Evolutionary conservation across 2,888 invertebrate genomes (phyloP).

Genomic region (Elaeidobius kamerunicus): DNA sequence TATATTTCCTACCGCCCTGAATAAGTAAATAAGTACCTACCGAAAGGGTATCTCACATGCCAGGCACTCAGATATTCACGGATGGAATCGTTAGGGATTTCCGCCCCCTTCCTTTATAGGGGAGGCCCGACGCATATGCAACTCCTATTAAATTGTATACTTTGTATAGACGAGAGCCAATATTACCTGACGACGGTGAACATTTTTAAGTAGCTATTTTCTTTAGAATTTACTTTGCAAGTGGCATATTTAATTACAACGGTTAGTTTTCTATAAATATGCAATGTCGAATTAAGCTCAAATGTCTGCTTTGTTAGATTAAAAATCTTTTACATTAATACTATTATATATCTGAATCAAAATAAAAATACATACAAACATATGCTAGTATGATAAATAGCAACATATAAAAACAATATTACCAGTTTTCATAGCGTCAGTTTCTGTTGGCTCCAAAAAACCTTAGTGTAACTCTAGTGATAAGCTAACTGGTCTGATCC

Average conservation of each 20-base stretch:
- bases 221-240: too few species aligned
- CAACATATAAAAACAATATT: too few species aligned
- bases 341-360: too few species aligned
- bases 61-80: constrained; percentile 20
- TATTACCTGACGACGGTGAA: constrained; percentile 1
- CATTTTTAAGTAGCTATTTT: too few species aligned
- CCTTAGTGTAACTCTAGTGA: constrained; percentile 9
- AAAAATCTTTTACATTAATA: too few species aligned
- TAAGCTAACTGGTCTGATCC: constrained; percentile 31
- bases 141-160: constrained; percentile 23
- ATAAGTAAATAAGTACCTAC: constrained; percentile 16
- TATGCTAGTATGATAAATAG: too few species aligned
- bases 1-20: neutral
- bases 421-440: neutral
- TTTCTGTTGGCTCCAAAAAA: constrained; percentile 2
- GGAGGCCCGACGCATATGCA: constrained; percentile 13
- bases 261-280: too few species aligned
- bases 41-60: constrained; percentile 11
- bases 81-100: constrained; percentile 13
- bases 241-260: too few species aligned
- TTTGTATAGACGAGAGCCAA: constrained; percentile 18
- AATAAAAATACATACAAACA: too few species aligned
- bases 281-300: too few species aligned
- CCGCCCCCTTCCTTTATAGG: constrained; percentile 5
- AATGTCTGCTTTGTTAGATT: too few species aligned